Evolutionary conservation across 2,797 vertebrate species (phyloP), one percentile per base, ranked within the genome.

Genomic region (Diplodus sargus): DNA sequence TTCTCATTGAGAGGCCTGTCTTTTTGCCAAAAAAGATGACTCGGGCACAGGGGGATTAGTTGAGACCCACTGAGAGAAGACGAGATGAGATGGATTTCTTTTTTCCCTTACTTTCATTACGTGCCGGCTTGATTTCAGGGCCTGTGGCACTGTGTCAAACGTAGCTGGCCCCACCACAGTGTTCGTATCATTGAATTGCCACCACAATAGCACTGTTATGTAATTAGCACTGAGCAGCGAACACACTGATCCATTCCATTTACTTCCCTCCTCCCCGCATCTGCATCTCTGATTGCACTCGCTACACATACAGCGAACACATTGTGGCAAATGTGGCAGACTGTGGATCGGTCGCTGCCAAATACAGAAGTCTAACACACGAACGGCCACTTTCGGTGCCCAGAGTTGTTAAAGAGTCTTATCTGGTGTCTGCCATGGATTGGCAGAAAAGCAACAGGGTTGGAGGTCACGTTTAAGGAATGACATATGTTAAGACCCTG

Each of bases 381-480:
- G 80, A 86, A 82, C 51, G 53, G 71, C 4, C 20, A 48, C 6
- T 43, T 78, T 56, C 56, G 70, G 54, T 77, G 70, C 66, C 65
- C 59, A 48, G 57, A 15, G 67, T 65, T 51, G 25, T 67, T 56
- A 47, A 77, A 77, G 72, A 43, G 73, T 70, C 83, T 87, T 91
- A 91, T 90, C 85, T 89, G 68, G 80, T 84, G 79, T 84, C 70
- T 87, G 78, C 49, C 74, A 70, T 25, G 30, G 57, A 79, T 78
- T 85, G 76, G 82, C 74, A 82, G 70, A 79, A 54, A 60, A 62
- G 62, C 74, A 74, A 7, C 59, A 22, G 51, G 63, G 77, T 43
- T 95, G 94, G 92, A 93, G 89, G 83, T 76, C 59, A 95, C 93
- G 76, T 71, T 72, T 77, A 16, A 47, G 69, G 22, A 58, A 69